Evolutionary conservation across 2,797 vertebrate species (phyloP), one percentile per base, ranked within the genome.

Genomic region (Falco cherrug): DNA sequence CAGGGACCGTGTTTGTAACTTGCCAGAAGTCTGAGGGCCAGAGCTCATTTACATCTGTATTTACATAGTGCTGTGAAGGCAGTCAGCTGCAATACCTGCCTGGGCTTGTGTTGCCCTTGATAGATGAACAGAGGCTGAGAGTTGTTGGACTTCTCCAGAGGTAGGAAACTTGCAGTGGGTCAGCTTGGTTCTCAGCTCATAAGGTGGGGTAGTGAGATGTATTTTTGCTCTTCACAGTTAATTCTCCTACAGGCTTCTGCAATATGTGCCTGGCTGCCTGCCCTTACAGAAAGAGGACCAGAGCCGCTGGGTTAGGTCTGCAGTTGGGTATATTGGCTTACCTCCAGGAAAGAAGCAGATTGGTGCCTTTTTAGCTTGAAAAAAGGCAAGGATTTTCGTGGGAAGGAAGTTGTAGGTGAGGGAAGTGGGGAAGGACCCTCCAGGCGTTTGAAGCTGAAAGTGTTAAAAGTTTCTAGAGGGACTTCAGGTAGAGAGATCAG

Each of bases 51-150:
- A 20, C 91, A 70, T 95, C 79, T 63, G 9, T 53, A 71, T 93
- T 96, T 95, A 79, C 90, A 90, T 77, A 92, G 63, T 61, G 75
- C 88, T 95, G 91, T n/a, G 83, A 73, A 94, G 80, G 95, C 85
- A 26, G 80, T 81, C 9, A 3, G 83, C 83, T 90, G 67, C n/a
- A 59, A 8, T 78, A 43, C 60, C 60, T 95, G 95, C 60, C 86
- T 8, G 54, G 94, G 69, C 88, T 96, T 95, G 85, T 48, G 6
- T 43, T 76, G 41, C 70, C 67, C 74, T 84, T 2, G 1, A 17
- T 5, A 48, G 86, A 53, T 8, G 60, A 94, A 4, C 35, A 43
- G 84, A 82, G 33, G 11, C 53, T 84, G 64, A 24, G 73, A 76
- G 81, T 11, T 82, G 61, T 47, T 26, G 70, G 76, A 18, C 63